These are phyloP conservation scores for Tachina fera DNA, from an alignment of 2,888 invertebrate species.

Conservation along the genomic window DNA sequence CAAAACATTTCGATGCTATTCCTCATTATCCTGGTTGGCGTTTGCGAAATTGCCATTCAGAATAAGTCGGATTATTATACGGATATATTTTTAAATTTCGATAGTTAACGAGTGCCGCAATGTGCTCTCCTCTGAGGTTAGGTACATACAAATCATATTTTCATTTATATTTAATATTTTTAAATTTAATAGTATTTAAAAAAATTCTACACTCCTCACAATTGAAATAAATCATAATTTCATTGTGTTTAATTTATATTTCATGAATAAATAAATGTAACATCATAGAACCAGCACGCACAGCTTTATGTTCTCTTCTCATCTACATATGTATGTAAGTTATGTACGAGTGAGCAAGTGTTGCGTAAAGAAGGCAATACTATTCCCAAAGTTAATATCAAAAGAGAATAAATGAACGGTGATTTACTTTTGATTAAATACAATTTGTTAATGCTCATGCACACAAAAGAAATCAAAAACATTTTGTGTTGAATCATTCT, in stretches of 20 bases:
- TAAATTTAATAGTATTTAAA: neutral
- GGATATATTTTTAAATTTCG: no score
- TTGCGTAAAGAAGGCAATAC: neutral
- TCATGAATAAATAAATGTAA: slow-evolving; percentile 8
- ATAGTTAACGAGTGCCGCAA: no score
- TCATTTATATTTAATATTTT: no score
- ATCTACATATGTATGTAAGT: neutral
- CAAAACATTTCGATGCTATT: no score
- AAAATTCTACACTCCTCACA: neutral
- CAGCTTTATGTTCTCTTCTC: neutral
- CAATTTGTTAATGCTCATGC: slow-evolving; percentile 58
- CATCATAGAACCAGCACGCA: neutral
- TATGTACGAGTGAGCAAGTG: neutral
- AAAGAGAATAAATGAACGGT: slow-evolving; percentile 50
- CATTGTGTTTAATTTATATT: neutral
- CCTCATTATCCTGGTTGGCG: no score
- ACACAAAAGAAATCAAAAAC: slow-evolving; percentile 4
- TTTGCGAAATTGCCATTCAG: no score
- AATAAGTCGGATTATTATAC: no score
- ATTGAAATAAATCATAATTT: neutral
- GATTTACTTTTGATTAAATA: slow-evolving; percentile 68
- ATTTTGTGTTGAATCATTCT: slow-evolving; percentile 67
- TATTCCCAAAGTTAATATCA: neutral
- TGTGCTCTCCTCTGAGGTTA: no score
- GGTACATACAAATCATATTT: no score